A percentile compares a stretch with the other conserved stretches of the same genome.
phyloP scores from a whole-genome alignment of 2,113 vertebrate genomes.

The Engraulis encrasicolus region DNA sequence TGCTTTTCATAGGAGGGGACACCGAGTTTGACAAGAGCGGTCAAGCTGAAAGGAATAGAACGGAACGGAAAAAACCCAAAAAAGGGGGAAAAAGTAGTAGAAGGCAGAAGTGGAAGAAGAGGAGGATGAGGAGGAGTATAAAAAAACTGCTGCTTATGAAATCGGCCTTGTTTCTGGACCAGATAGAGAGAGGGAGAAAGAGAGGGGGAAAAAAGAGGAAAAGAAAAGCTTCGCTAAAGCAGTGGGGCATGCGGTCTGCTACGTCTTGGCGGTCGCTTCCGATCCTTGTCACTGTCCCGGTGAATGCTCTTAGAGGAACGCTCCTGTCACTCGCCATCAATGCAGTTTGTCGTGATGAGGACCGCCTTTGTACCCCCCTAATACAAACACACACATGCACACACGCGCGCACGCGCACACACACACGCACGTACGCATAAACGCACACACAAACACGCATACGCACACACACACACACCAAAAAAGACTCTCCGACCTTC shows the following conservation, averaged over 20 bases:
- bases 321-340: not conserved
- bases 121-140: not conserved
- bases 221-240: not conserved
- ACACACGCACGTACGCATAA: too few relatives aligned
- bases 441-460: conserved; percentile 51
- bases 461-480: conserved; percentile 50
- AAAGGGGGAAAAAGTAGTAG: not conserved
- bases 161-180: conserved; percentile 9
- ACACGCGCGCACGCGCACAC: conserved; percentile 53
- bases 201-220: not conserved
- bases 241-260: not conserved
- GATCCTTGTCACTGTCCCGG: conserved; percentile 10
- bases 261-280: not conserved
- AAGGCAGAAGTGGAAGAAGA: not conserved
- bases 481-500: not conserved
- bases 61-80: not conserved
- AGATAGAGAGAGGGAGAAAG: too few relatives aligned
- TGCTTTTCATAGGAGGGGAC: not conserved
- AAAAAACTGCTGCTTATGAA: not conserved
- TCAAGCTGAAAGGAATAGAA: conserved; percentile 5
- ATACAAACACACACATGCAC: too few relatives aligned
- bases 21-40: not conserved
- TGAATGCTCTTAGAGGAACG: conserved; percentile 9
- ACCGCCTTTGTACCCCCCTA: not conserved
- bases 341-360: not conserved